Base-by-base conservation (phyloP, 2,888 invertebrate species). In the Diadegma fenestrale region DNA sequence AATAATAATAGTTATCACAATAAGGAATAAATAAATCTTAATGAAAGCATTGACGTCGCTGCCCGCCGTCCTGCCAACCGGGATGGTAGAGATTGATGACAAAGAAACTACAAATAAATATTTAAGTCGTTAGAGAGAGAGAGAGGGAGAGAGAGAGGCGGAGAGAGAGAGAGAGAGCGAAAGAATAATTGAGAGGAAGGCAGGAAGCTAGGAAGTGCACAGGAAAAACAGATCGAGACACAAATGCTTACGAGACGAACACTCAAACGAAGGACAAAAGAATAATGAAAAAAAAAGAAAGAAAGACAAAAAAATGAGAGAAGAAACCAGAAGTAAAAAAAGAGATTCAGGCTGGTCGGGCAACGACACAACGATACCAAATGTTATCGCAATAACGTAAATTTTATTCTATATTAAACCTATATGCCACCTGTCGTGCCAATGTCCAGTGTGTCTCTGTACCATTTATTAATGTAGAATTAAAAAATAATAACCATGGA, bases 331-430 rank as follows among this genome's bases (percentile, higher is more conserved):
- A 87, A 78, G 77, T 75, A 78, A 85, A 83, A n/a, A 37, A 84
- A 85, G 86, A 88, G 88, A 89, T 89, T 90, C 90, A 87, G 88
- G 88, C 88, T 87, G 91, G 91, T 90, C 91, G 91, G 91, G 92
- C 92, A 92, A 93, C 93, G 93, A 92, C 93, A 92, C 93, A 93
- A 94, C 94, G 94, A 94, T 94, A 94, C 93, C 94, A 94, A 94
- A 94, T 94, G 94, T 93, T 94, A 94, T 93, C 93, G 94, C 94
- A 94, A 94, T 94, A 94, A 94, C 94, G 93, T 94, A 93, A 94
- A 93, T 93, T 93, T 94, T 94, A 93, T 94, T 93, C 93, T 93
- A 93, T 93, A 93, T 93, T 93, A 93, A 93, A 93, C 93, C 93
- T 93, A 93, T 73, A 93, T 93, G 94, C 94, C 94, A 94, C 94